These are phyloP conservation scores for Channa argus DNA, from an alignment of 2,113 vertebrate species.

Conservation along the genomic window DNA sequence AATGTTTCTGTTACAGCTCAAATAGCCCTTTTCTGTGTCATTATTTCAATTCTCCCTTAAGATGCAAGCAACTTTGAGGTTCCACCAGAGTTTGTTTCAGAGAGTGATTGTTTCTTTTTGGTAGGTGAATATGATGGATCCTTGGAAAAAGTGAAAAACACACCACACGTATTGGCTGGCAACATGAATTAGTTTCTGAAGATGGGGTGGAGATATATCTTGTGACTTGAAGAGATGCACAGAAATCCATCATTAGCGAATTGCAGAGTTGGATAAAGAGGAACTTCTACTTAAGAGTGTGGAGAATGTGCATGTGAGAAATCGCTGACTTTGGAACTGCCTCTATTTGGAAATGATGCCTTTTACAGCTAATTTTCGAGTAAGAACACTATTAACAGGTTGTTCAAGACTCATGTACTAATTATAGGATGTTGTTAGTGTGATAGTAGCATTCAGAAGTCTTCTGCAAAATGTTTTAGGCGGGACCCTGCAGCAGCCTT, in stretches of 20 bases:
- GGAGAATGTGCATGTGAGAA: neutral
- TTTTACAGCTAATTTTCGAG: neutral
- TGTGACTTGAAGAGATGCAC: neutral
- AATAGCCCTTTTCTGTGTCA: neutral
- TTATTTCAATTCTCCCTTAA: neutral
- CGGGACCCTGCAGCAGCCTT: constrained; percentile 10
- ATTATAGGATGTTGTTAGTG: neutral
- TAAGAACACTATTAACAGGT: neutral
- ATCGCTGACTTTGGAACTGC: neutral
- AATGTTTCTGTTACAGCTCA: constrained; percentile 1
- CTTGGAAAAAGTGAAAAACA: neutral
- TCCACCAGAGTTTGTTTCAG: constrained; percentile 5
- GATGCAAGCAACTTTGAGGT: constrained; percentile 12
- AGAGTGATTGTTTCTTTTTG: neutral
- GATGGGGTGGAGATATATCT: neutral
- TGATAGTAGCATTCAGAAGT: neutral
- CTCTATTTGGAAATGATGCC: neutral
- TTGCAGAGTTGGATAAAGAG: neutral
- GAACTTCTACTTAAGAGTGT: neutral
- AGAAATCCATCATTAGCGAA: too few relatives aligned
- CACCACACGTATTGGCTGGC: neutral
- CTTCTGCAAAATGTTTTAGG: neutral
- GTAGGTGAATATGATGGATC: neutral
- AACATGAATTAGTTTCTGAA: neutral
- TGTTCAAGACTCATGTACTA: too few relatives aligned